These are phyloP conservation scores for Ornithoptera priamus DNA, from an alignment of 2,888 invertebrate species.

Conservation along the genomic window DNA sequence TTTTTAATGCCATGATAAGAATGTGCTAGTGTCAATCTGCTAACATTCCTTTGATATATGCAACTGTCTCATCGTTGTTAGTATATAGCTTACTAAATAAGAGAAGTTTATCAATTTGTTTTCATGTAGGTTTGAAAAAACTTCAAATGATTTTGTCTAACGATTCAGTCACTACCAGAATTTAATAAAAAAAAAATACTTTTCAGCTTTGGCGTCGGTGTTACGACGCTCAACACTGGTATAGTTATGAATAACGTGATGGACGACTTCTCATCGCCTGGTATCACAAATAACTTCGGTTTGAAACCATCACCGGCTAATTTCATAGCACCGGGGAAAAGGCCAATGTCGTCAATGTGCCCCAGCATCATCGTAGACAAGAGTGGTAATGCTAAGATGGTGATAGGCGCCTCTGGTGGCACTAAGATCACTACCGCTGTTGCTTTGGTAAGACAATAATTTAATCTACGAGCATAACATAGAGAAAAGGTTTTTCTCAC, in stretches of 20 bases:
- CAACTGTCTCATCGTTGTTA: too few relatives aligned
- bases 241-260: conserved; percentile 97
- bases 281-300: conserved; percentile 84
- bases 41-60: too few relatives aligned
- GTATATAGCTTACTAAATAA: too few relatives aligned
- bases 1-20: too few relatives aligned
- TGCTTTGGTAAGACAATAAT: conserved; percentile 78
- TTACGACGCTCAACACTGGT: conserved; percentile 89
- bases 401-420: conserved; percentile 91
- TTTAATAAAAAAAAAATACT: conserved; percentile 19
- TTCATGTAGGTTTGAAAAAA: too few relatives aligned
- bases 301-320: conserved; percentile 90
- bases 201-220: conserved; percentile 90
- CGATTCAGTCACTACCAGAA: too few relatives aligned
- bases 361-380: conserved; percentile 88
- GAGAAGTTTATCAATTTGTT: too few relatives aligned
- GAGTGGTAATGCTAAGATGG: conserved; percentile 83
- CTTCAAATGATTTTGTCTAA: too few relatives aligned
- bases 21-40: too few relatives aligned
- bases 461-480: too few relatives aligned
- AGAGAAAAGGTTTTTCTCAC: too few relatives aligned
- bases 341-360: conserved; percentile 92
- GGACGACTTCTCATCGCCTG: conserved; percentile 95
- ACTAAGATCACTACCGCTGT: conserved; percentile 89
- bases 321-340: conserved; percentile 88